Evolutionary conservation across 2,888 invertebrate genomes (phyloP).

Genomic region (Trichogramma evanescens): DNA sequence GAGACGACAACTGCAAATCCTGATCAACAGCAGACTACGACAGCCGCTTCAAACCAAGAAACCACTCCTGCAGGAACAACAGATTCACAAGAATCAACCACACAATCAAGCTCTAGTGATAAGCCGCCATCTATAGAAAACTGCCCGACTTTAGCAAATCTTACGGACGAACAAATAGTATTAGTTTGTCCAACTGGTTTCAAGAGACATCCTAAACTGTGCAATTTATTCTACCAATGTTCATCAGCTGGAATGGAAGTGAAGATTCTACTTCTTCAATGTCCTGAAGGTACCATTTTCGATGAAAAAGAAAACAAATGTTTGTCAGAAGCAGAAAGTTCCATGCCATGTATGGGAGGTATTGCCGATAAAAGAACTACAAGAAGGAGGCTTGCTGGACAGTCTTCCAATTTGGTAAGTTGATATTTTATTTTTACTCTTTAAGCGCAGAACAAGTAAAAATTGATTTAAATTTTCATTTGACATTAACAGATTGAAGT

Average conservation of each 20-base stretch:
- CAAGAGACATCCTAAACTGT: conserved; percentile 73
- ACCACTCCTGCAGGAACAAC: conserved; percentile 20
- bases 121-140: conserved; percentile 27
- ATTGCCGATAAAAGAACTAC: conserved; percentile 53
- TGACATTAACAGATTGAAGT: conserved; percentile 57
- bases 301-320: conserved; percentile 69
- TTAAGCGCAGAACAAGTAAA: neutral
- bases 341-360: conserved; percentile 53
- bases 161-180: conserved; percentile 64
- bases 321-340: conserved; percentile 56
- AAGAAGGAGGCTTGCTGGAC: conserved; percentile 49
- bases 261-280: conserved; percentile 68
- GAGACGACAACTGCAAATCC: conserved; percentile 8
- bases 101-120: conserved; percentile 29
- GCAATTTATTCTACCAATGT: conserved; percentile 79
- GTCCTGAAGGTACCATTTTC: conserved; percentile 70
- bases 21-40: conserved; percentile 21
- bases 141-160: conserved; percentile 42
- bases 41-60: conserved; percentile 2
- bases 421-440: neutral
- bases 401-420: conserved; percentile 57
- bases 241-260: conserved; percentile 62
- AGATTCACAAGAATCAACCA: conserved; percentile 20
- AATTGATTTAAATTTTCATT: neutral
- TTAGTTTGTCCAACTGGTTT: conserved; percentile 78